Evolutionary conservation across 2,888 invertebrate species (phyloP), one percentile per base, ranked within the genome.

Genomic region (Metalampra italica): DNA sequence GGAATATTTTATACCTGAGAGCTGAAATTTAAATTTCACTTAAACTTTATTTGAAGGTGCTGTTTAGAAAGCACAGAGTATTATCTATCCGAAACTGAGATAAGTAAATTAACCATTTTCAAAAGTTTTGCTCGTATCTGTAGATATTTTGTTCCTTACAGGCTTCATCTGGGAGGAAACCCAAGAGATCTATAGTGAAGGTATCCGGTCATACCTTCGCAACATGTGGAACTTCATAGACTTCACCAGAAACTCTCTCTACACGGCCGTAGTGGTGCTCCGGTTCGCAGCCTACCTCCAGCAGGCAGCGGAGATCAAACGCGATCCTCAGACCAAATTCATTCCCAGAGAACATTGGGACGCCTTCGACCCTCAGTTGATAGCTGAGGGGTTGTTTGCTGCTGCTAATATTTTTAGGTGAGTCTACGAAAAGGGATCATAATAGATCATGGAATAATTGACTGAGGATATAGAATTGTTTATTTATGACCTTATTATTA

Each of bases 211-310:
- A 0, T 98, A 98, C 71, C 90, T 97, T 29, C 91, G 96, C 30
- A 97, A 98, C 76, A 93, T 98, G 92, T 98, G 98, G 98, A 98
- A 98, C 81, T 96, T 98, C 70, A 96, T 98, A 46, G 98, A 98
- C 86, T 98, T 98, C 74, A 94, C 95, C 5, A 92, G 97, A 40
- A 98, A 98, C 82, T 93, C 93, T 0, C 89, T 98, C 2, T 98
- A 98, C 78, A 91, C 95, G 39, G 90, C 92, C 4, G 95, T 95
- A 8, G 91, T 92, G 32, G 70, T 94, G 29, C 81, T 96, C 5
- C 86, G 92, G 65, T 85, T 91, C 4, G 92, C 93, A 0, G 96
- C 96, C 0, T 96, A 94, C 67, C 76, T 94, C 38, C 94, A 96
- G 68, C 96, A 96, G 77, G 76, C 77, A 2, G 76, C 91, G 0